These are phyloP conservation scores for Pseudomyrmex dendroicus DNA, from an alignment of 1,140 invertebrate species.

Conservation along the genomic window DNA sequence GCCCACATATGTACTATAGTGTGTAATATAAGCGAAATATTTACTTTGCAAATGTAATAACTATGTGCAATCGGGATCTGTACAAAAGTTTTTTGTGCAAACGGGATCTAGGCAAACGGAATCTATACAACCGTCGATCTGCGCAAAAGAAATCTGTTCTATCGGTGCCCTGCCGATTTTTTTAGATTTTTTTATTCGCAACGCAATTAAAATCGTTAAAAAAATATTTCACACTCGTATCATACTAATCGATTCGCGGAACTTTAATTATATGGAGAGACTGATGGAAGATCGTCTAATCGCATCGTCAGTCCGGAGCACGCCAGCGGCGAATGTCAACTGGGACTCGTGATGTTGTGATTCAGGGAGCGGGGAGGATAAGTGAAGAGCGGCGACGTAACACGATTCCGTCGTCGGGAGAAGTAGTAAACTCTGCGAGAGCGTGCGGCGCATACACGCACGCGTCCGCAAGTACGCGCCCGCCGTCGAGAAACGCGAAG, in stretches of 20 bases:
- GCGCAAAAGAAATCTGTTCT: too few relatives aligned
- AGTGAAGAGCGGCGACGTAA: constrained; percentile 50
- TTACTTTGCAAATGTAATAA: too few relatives aligned
- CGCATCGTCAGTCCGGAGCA: background rate
- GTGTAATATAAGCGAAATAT: too few relatives aligned
- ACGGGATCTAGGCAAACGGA: too few relatives aligned
- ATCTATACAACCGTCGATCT: too few relatives aligned
- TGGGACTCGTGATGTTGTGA: background rate
- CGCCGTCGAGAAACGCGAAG: constrained; percentile 24
- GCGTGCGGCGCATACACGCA: constrained; percentile 15
- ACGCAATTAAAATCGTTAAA: too few relatives aligned
- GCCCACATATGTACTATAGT: too few relatives aligned
- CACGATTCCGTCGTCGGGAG: constrained; percentile 51
- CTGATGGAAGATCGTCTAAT: background rate
- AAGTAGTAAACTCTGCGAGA: constrained; percentile 52
- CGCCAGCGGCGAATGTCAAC: constrained; percentile 14
- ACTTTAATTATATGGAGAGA: background rate
- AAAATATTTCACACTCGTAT: too few relatives aligned
- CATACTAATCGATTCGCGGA: background rate
- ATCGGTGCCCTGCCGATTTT: too few relatives aligned
- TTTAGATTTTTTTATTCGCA: too few relatives aligned
- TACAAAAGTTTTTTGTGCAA: too few relatives aligned
- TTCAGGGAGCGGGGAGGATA: constrained; percentile 28
- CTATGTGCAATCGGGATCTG: too few relatives aligned
- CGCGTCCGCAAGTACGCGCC: background rate